Evolutionary conservation across 2,797 vertebrate species (phyloP), one percentile per base, ranked within the genome.

Genomic region (Halcyon badia): DNA sequence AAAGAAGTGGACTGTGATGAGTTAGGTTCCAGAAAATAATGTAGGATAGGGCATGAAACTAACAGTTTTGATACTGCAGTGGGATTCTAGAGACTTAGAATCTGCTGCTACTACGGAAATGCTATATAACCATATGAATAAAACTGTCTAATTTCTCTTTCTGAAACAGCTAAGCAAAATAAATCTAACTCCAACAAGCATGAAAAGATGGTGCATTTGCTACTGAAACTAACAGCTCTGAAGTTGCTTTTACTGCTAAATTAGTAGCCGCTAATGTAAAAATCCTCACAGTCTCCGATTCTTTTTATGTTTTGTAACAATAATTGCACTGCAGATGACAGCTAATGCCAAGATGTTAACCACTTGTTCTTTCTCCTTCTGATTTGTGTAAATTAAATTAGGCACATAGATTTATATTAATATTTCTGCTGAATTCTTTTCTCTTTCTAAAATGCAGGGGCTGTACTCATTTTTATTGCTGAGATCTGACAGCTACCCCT

Each of bases 341-440:
- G 75, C 54, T 77, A 87, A 68, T 61, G 68, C 48, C 57, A 85
- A 92, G 35, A 75, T 61, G 14, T 83, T 94, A 93, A 69, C 41
- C 52, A 31, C 37, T 89, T 85, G 33, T 31, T 87, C 37, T 60
- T 75, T 91, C 52, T 92, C 11, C 42, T 79, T 84, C 81, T 80
- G n/a, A 83, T 80, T 71, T 81, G 33, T 83, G 33, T 78, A 78
- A 89, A 90, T 85, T 87, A 90, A 92, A 82, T 89, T 70, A 90
- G 31, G 16, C 41, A 60, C 20, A 70, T 14, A 14, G n/a, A 76
- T 76, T 86, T 57, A 48, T 62, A 44, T 77, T 46, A 77, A 19
- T 80, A 70, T 89, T 94, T 78, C 31, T 89, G 20, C 22, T 61
- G 42, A 80, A 83, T 73, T 42, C 20, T 90, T 80, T 72, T 18